phyloP scores from a whole-genome alignment of 2,888 invertebrate species.

The Malachius bipustulatus region DNA sequence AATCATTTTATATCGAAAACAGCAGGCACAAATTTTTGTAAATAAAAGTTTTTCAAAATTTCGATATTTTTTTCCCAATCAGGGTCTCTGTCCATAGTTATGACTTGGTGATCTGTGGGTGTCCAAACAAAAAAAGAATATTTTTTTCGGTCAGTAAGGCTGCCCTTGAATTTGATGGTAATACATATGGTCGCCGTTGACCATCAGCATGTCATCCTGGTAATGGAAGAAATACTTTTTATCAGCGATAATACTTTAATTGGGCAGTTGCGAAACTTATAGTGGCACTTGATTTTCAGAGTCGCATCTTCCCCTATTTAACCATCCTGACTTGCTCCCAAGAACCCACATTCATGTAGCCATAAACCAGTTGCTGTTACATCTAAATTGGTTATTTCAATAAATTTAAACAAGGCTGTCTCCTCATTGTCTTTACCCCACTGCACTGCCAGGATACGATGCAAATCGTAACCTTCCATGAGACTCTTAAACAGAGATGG shows the following conservation, averaged over 20 bases:
- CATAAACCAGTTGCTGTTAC: constrained; percentile 10
- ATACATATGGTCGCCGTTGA: neutral
- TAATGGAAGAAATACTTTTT: neutral
- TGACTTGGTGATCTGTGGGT: constrained; percentile 1
- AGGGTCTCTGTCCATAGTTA: no score
- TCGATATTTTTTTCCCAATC: no score
- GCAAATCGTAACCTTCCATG: neutral
- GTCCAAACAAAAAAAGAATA: constrained; percentile 9
- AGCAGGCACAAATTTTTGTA: no score
- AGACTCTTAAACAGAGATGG: constrained; percentile 6
- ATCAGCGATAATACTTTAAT: constrained; percentile 3
- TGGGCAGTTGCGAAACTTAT: constrained; percentile 10
- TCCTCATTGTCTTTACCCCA: constrained; percentile 13
- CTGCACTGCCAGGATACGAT: constrained; percentile 9
- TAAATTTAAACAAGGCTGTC: constrained; percentile 11
- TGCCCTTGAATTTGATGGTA: constrained; percentile 11
- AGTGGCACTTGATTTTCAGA: constrained; percentile 15
- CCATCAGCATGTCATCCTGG: neutral
- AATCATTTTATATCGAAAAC: no score
- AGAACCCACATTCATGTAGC: constrained; percentile 11
- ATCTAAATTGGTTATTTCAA: neutral
- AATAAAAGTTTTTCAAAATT: no score
- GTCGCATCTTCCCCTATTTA: constrained; percentile 9
- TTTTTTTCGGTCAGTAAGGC: constrained; percentile 1
- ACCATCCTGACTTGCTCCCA: constrained; percentile 15